phyloP scores from a whole-genome alignment of 2,113 vertebrate genomes.

The Chroicocephalus ridibundus region DNA sequence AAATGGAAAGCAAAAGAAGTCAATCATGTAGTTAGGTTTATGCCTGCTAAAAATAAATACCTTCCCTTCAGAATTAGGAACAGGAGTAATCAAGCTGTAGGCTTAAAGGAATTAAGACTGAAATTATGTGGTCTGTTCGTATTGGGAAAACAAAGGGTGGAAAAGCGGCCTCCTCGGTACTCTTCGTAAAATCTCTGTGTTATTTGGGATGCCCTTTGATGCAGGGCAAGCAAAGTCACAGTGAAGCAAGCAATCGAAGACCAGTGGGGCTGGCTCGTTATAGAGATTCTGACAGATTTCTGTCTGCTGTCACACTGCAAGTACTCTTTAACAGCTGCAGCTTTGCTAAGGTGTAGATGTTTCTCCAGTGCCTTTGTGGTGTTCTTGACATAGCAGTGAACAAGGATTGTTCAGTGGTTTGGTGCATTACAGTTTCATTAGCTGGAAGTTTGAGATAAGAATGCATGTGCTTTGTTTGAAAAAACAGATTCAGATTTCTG shows the following conservation, averaged over 20 bases:
- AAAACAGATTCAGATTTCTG: neutral
- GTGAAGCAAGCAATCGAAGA: neutral
- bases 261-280: neutral
- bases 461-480: neutral
- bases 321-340: neutral
- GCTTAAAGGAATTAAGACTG: neutral
- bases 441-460: neutral
- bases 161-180: neutral
- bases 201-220: neutral
- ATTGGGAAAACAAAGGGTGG: neutral
- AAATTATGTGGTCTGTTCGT: neutral
- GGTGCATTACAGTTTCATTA: neutral
- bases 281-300: neutral
- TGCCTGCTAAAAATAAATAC: neutral
- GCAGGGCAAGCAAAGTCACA: neutral
- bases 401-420: neutral
- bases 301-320: neutral
- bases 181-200: neutral
- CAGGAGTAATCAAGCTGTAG: neutral
- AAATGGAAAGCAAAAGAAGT: neutral
- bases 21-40: rapidly evolving
- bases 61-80: neutral
- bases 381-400: neutral
- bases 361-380: neutral
- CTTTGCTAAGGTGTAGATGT: rapidly evolving